phyloP scores from a whole-genome alignment of 64 coral and sea anemone genomes.

The Acropora tenuis region DNA sequence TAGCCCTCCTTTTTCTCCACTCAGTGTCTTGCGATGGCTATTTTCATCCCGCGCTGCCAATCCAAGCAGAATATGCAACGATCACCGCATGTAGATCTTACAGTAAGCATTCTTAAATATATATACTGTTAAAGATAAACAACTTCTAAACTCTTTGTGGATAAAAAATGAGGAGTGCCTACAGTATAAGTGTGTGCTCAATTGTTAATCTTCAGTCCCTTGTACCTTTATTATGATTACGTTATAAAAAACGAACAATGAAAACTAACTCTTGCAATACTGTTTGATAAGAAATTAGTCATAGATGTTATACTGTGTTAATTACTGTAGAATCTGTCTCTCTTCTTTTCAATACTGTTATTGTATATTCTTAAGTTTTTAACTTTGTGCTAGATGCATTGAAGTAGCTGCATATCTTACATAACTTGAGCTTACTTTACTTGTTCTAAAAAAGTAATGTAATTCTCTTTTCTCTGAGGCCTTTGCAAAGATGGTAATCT shows the following conservation, averaged over 20 bases:
- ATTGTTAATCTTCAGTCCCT: background rate
- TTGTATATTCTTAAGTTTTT: no score
- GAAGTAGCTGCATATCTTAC: no score
- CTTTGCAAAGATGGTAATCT: no score
- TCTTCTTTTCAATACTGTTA: no score
- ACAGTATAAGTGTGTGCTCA: background rate
- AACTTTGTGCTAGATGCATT: no score
- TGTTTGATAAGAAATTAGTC: no score
- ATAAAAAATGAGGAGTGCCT: background rate
- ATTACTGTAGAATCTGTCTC: no score
- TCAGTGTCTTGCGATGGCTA: constrained; percentile 87
- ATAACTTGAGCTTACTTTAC: no score
- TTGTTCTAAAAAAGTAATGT: no score
- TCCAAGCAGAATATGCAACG: constrained; percentile 95
- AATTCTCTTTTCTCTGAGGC: no score
- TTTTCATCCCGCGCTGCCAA: constrained; percentile 82
- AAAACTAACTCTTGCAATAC: no score
- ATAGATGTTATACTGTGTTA: no score
- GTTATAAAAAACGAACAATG: background rate
- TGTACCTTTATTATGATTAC: background rate
- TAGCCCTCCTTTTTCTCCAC: constrained; percentile 50
- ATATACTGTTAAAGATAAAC: background rate
- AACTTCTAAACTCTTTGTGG: background rate
- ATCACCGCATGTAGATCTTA: constrained; percentile 90
- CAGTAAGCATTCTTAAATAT: constrained; percentile 73